A percentile compares a stretch with the other conserved stretches of the same genome.
phyloP scores from a whole-genome alignment of 2,888 invertebrate species.

The Linnaemya tessellans region DNA sequence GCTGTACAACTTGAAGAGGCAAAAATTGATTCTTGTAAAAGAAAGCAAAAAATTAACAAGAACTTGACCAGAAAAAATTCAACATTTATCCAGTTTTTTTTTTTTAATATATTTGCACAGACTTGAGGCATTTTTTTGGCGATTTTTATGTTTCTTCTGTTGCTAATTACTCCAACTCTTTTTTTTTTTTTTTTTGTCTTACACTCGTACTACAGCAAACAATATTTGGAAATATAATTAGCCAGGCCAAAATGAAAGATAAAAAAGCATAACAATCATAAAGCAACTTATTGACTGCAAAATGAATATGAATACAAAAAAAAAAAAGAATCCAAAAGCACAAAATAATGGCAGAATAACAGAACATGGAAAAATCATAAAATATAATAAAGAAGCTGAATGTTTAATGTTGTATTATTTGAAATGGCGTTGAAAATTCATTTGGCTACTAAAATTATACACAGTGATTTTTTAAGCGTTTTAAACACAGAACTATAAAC shows the following conservation, averaged over 20 bases:
- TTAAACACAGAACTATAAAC: neutral
- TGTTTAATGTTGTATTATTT: constrained; percentile 33
- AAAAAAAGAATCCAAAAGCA: constrained; percentile 5
- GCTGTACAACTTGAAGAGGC: neutral
- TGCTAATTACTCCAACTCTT: constrained; percentile 61
- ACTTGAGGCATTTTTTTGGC: constrained; percentile 24
- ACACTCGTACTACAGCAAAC: constrained; percentile 24
- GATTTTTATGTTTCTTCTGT: constrained; percentile 37
- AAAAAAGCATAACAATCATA: constrained; percentile 44
- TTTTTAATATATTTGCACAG: neutral
- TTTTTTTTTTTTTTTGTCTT: constrained; percentile 4
- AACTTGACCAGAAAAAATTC: neutral
- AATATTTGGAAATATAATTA: constrained; percentile 57
- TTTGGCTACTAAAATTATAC: constrained; percentile 50
- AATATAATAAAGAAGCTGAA: constrained; percentile 37
- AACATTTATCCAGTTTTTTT: constrained; percentile 11
- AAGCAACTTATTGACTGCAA: constrained; percentile 46
- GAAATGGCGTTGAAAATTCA: constrained; percentile 70
- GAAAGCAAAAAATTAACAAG: constrained; percentile 4
- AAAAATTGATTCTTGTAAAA: constrained; percentile 9
- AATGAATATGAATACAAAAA: no score
- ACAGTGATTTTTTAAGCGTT: neutral
- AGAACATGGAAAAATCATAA: constrained; percentile 27
- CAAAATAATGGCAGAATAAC: constrained; percentile 31
- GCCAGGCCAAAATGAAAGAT: constrained; percentile 44